Conservation (phyloP, 2,113 vertebrate genomes). For the Aptenodytes forsteri region DNA sequence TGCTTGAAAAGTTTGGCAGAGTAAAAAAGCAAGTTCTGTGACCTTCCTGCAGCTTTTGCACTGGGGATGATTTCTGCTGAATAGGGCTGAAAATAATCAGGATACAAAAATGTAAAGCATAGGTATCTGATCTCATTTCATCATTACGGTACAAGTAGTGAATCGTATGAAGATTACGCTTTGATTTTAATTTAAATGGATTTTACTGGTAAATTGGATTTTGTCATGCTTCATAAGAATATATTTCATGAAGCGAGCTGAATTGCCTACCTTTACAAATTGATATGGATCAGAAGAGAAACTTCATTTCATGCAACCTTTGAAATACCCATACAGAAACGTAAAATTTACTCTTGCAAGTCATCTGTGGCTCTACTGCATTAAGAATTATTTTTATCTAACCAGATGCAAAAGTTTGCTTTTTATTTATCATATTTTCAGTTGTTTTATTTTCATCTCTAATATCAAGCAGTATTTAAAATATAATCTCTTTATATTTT, state of each 20-base stretch:
- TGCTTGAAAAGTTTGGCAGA: background rate
- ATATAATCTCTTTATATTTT: background rate
- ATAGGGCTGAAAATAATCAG: slow-evolving; percentile 40
- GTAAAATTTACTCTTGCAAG: slow-evolving; percentile 65
- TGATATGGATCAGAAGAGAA: slow-evolving; percentile 75
- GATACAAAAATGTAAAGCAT: slow-evolving; percentile 14
- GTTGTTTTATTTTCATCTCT: background rate
- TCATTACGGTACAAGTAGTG: slow-evolving; percentile 41
- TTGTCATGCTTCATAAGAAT: slow-evolving; percentile 74
- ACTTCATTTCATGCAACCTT: slow-evolving; percentile 76
- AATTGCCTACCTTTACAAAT: slow-evolving; percentile 73
- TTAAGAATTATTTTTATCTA: slow-evolving; percentile 61
- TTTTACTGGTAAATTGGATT: slow-evolving; percentile 78
- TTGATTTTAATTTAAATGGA: slow-evolving; percentile 80
- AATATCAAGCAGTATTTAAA: background rate
- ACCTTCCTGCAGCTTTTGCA: background rate
- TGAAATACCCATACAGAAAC: slow-evolving; percentile 70
- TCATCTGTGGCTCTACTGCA: slow-evolving; percentile 35
- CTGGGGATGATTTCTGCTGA: slow-evolving; percentile 46
- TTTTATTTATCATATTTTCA: background rate
- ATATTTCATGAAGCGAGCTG: slow-evolving; percentile 64
- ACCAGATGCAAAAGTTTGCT: background rate
- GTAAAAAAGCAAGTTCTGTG: background rate
- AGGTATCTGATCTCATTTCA: slow-evolving; percentile 56
- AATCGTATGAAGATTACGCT: slow-evolving; percentile 54